Conservation (phyloP, 2,113 vertebrate species). For the Seriola rivoliana region DNA sequence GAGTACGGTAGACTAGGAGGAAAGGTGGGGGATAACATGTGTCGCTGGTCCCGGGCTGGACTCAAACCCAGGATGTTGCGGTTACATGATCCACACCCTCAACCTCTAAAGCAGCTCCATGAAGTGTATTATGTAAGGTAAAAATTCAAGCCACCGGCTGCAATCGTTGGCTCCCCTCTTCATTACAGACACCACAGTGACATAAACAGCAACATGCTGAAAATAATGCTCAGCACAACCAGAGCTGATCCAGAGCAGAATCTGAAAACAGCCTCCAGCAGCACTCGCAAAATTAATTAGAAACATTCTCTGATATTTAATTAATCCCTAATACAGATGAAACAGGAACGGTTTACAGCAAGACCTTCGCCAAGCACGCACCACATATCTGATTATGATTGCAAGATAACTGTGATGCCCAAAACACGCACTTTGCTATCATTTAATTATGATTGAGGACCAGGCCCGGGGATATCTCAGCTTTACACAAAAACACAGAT, state of each 20-base stretch:
- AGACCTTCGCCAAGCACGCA: slow-evolving; percentile 9
- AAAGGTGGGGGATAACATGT: not conserved
- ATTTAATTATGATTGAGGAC: slow-evolving; percentile 41
- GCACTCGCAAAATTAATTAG: slow-evolving; percentile 54
- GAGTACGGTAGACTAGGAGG: not conserved
- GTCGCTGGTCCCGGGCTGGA: not conserved
- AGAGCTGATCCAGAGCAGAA: not conserved
- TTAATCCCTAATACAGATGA: slow-evolving; percentile 51
- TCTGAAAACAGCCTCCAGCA: slow-evolving; percentile 31
- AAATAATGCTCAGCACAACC: not conserved
- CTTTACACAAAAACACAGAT: not conserved
- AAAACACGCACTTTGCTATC: slow-evolving; percentile 12
- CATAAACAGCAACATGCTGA: slow-evolving; percentile 10
- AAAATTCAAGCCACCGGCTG: slow-evolving; percentile 5
- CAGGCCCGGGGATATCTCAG: not conserved
- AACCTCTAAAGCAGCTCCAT: not conserved
- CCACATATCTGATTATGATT: slow-evolving; percentile 21
- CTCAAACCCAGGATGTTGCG: slow-evolving; percentile 7
- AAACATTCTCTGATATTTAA: slow-evolving; percentile 47
- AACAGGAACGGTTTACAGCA: slow-evolving; percentile 18
- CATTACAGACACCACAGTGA: not conserved
- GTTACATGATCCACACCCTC: not conserved
- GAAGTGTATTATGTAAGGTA: not conserved
- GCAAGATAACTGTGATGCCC: not conserved
- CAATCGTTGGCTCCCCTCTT: not conserved